These are phyloP conservation scores for Melanotaenia maccullochi DNA, from an alignment of 2,797 vertebrate species.

Conservation along the genomic window DNA sequence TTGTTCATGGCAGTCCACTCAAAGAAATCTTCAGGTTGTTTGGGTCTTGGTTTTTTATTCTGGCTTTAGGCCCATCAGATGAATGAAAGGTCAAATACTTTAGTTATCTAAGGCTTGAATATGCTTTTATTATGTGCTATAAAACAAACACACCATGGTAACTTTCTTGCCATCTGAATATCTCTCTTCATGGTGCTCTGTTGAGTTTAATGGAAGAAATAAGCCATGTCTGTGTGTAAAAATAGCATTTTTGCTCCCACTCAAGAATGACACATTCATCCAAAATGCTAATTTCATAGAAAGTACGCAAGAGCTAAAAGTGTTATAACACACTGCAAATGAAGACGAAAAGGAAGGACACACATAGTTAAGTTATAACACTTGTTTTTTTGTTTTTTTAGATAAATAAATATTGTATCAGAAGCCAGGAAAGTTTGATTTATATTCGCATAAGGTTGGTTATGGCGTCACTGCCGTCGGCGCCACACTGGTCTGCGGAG, in stretches of 20 bases:
- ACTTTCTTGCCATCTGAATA: too few species aligned
- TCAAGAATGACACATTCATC: slow-evolving; percentile 4
- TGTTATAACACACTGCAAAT: slow-evolving; percentile 4
- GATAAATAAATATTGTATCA: too few species aligned
- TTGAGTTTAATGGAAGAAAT: neutral
- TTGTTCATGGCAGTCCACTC: slow-evolving; percentile 24
- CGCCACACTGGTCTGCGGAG: too few species aligned
- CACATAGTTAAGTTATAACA: neutral
- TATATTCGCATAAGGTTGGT: too few species aligned
- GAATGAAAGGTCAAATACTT: neutral
- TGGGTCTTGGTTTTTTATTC: slow-evolving; percentile 6
- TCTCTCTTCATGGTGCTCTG: neutral
- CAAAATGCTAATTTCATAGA: neutral
- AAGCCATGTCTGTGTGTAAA: neutral
- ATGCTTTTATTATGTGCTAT: neutral
- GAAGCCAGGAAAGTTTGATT: too few species aligned
- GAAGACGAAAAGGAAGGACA: neutral
- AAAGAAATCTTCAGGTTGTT: neutral
- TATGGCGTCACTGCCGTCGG: too few species aligned
- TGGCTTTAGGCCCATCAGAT: neutral
- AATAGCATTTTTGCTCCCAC: neutral
- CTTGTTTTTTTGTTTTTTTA: too few species aligned
- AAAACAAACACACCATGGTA: slow-evolving; percentile 12
- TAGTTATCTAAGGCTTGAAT: neutral
- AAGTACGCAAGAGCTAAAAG: slow-evolving; percentile 13